Evolutionary conservation across 2,797 vertebrate species (phyloP), one percentile per base, ranked within the genome.

Genomic region (Poeciliopsis presidionis): DNA sequence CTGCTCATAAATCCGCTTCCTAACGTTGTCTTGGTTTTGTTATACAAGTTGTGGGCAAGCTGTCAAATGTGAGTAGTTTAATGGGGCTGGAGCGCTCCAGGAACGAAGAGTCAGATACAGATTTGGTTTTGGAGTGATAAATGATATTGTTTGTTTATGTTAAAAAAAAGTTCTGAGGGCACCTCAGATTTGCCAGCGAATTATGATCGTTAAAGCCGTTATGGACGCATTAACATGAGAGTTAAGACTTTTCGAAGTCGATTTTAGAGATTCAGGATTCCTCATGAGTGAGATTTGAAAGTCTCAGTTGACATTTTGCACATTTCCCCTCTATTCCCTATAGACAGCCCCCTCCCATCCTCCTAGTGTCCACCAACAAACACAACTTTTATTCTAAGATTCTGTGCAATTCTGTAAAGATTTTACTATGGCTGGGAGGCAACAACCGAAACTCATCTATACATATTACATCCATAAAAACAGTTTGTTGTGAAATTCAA

Each of bases 261-360:
- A 25, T 36, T 46, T n/a, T 2, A 71, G 73, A 75, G 75, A 67
- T 30, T 41, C 41, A 70, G 74, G 79, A 85, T 53, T 30, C 36
- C 9, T 51, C 72, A 18, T 5, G 20, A 76, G 73, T 57, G 51
- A 55, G 53, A 72, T 74, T 77, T 88, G 78, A 88, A 88, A 88
- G 76, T 73, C 65, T 71, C 1, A 1, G 46, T 47, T 75, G 75
- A 77, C 81, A 49, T 84, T 81, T 86, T 85, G 61, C 80, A 79
- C 79, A 71, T 86, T 92, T 93, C 92, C 92, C 85, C 74, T 74
- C 57, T 74, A 80, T 75, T 90, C 90, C 91, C 91, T 25, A 33
- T 1, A n/a, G 93, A 84, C 30, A 79, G 79, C 84, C 82, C 13
- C 74, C 51, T 9, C 82, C 77, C 74, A 5, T 53, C 59, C 78